phyloP scores from a whole-genome alignment of 2,888 invertebrate species.

The Cancer borealis region DNA sequence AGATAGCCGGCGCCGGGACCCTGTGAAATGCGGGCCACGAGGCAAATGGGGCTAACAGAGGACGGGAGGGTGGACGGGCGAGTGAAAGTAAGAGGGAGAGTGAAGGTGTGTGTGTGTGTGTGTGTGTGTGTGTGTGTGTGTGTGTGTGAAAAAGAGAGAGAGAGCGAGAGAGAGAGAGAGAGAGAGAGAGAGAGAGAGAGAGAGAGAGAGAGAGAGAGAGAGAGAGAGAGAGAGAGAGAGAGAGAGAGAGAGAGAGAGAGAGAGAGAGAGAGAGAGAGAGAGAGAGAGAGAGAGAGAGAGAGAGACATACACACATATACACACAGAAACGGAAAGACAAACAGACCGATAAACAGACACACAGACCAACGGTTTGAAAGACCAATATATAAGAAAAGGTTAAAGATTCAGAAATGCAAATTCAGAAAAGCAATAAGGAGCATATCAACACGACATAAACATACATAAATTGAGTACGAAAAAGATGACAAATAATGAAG shows the following conservation, averaged over 20 bases:
- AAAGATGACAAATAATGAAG: not conserved
- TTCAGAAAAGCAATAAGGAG: slow-evolving; percentile 11
- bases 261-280: slow-evolving; percentile 38
- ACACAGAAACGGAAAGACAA: no score
- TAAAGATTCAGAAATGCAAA: not conserved
- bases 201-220: not conserved
- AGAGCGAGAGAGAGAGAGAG: slow-evolving; percentile 32
- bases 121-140: not conserved
- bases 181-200: not conserved
- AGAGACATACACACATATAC: no score
- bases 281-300: slow-evolving; percentile 21
- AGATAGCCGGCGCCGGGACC: slow-evolving; percentile 38
- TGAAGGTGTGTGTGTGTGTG: slow-evolving; percentile 5
- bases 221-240: slow-evolving; percentile 12
- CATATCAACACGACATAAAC: not conserved
- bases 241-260: slow-evolving; percentile 41
- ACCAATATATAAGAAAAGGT: not conserved
- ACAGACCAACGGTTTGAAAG: not conserved
- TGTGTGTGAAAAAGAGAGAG: not conserved
- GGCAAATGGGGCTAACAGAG: slow-evolving; percentile 45
- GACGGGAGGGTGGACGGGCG: slow-evolving; percentile 32
- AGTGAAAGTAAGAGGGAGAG: not conserved
- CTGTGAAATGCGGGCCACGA: slow-evolving; percentile 43
- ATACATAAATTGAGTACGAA: not conserved
- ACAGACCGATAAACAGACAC: not conserved